These are phyloP conservation scores for Drosophila willistoni DNA, from an alignment of 1,140 invertebrate genomes.

Conservation along the genomic window DNA sequence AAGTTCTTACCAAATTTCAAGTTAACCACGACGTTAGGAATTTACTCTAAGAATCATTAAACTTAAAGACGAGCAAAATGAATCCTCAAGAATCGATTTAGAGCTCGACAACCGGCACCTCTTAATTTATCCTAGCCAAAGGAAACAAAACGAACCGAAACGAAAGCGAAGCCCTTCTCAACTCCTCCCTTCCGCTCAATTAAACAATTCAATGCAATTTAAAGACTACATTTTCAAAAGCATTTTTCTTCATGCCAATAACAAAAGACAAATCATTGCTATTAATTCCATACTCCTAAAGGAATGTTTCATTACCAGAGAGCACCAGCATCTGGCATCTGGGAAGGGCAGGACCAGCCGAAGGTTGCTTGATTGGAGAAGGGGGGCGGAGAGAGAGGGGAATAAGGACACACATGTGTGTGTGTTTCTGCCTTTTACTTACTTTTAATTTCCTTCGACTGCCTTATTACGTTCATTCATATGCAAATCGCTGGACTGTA, in stretches of 20 bases:
- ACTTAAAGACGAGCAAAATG: too few relatives aligned
- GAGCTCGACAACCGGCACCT: not conserved
- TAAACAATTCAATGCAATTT: slow-evolving; percentile 75
- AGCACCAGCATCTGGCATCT: slow-evolving; percentile 22
- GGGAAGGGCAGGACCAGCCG: too few relatives aligned
- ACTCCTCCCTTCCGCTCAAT: slow-evolving; percentile 64
- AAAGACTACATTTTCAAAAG: slow-evolving; percentile 30
- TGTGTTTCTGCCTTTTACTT: slow-evolving; percentile 41
- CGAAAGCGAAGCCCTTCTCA: not conserved
- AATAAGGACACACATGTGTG: slow-evolving; percentile 32
- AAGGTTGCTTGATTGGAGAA: too few relatives aligned
- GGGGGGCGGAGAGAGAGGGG: slow-evolving; percentile 13
- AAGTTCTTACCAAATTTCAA: too few relatives aligned
- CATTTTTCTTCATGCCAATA: slow-evolving; percentile 38
- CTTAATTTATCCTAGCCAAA: not conserved
- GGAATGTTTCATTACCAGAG: slow-evolving; percentile 81
- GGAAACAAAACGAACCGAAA: not conserved
- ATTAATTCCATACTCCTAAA: slow-evolving; percentile 78
- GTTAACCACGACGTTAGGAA: too few relatives aligned
- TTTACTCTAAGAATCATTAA: too few relatives aligned
- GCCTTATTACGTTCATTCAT: slow-evolving; percentile 79
- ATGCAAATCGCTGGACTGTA: slow-evolving; percentile 77
- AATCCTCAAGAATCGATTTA: not conserved
- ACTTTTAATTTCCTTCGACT: slow-evolving; percentile 73
- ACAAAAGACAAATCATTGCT: slow-evolving; percentile 81